phyloP scores from a whole-genome alignment of 2,113 vertebrate species.

The Hipposideros armiger region DNA sequence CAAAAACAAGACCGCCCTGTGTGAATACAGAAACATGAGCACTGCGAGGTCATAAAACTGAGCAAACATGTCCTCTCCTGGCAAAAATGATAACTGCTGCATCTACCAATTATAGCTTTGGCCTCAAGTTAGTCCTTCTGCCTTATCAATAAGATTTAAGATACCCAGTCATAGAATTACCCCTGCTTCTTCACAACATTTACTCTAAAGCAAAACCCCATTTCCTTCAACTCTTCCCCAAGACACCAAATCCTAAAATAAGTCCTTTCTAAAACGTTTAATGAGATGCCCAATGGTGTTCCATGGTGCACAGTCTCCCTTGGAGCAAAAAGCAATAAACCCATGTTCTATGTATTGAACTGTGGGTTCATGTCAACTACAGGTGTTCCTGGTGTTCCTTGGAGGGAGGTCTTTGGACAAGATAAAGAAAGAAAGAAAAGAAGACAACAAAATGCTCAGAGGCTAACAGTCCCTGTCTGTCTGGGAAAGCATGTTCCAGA shows the following conservation, averaged over 20 bases:
- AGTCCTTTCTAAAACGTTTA: background rate
- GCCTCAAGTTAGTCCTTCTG: background rate
- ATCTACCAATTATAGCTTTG: background rate
- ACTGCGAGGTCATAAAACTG: background rate
- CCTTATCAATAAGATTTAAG: background rate
- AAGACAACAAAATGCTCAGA: conserved; percentile 60
- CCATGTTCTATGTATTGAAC: background rate
- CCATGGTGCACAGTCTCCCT: background rate
- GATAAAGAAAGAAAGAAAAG: background rate
- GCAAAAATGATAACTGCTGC: background rate
- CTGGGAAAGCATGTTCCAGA: background rate
- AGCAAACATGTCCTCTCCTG: background rate
- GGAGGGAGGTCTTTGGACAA: background rate
- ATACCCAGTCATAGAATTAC: background rate
- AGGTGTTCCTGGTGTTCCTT: background rate
- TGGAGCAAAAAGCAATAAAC: background rate
- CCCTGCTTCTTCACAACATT: background rate
- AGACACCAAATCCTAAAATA: background rate
- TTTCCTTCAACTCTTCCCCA: background rate
- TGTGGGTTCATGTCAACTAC: background rate
- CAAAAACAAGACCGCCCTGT: background rate
- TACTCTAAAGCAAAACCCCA: background rate
- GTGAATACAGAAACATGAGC: background rate
- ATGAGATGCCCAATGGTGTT: background rate
- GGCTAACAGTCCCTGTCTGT: conserved; percentile 23